Conservation (phyloP, 1,140 invertebrate species). For the Halesus radiatus region DNA sequence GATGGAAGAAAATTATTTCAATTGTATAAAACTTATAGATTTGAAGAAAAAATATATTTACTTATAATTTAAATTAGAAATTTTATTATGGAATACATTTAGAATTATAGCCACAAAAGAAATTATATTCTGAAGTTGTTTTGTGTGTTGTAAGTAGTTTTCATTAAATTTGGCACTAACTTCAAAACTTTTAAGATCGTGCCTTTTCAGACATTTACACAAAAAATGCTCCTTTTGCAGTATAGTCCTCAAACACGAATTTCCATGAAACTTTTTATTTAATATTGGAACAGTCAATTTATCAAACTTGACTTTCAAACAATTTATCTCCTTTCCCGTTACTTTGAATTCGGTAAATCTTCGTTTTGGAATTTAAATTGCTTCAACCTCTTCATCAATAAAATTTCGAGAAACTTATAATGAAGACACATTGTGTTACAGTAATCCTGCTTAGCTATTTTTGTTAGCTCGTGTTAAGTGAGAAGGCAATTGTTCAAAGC, state of each 20-base stretch:
- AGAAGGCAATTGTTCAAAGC: background rate
- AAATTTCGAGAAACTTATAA: background rate
- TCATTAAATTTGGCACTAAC: too few relatives aligned
- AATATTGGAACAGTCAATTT: background rate
- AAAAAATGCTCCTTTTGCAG: too few relatives aligned
- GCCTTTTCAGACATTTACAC: too few relatives aligned
- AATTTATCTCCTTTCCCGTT: slow-evolving; percentile 19
- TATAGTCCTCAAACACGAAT: background rate
- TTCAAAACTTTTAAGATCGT: too few relatives aligned
- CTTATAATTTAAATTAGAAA: too few relatives aligned
- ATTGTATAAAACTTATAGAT: too few relatives aligned
- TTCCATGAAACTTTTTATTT: background rate
- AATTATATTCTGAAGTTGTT: too few relatives aligned
- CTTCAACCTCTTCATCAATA: slow-evolving; percentile 17
- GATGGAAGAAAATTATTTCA: too few relatives aligned
- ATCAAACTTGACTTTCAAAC: slow-evolving; percentile 2
- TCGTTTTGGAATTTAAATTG: slow-evolving; percentile 10
- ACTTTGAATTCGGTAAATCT: slow-evolving; percentile 7
- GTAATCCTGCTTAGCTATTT: background rate
- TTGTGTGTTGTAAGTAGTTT: too few relatives aligned
- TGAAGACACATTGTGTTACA: slow-evolving; percentile 16
- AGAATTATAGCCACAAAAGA: too few relatives aligned
- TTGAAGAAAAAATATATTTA: too few relatives aligned
- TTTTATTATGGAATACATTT: too few relatives aligned
- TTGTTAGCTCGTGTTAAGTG: background rate